Evolutionary conservation across 2,113 vertebrate species (phyloP), one percentile per base, ranked within the genome.

Genomic region (Felis chaus): DNA sequence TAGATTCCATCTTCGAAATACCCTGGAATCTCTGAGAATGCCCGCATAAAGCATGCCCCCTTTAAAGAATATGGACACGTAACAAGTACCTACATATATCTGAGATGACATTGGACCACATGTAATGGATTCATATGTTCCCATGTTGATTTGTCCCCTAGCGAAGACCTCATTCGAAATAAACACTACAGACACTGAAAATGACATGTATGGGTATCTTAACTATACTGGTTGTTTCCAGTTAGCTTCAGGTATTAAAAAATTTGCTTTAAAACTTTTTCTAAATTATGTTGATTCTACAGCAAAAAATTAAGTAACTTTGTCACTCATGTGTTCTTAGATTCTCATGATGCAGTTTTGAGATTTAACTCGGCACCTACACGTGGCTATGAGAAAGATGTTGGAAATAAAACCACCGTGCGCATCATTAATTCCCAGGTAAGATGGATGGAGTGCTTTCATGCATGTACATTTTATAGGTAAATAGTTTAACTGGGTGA

Each of bases 401-500:
- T 99, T 92, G 99, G 99, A 82, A 99, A 99, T 98, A 99, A 99
- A 99, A 99, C 99, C 88, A 99, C 99, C 0, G 97, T 99, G 86
- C 99, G 99, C 89, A 99, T 99, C 98, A 99, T 99, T 97, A 99
- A 99, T 97, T 99, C 99, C 9, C 99, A 99, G 99, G 99, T 99
- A 98, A 99, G 99, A 12, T 7, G n/a, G n/a, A 86, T 21, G 74
- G 29, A 93, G 53, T 93, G 39, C 81, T 50, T 76, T 53, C 83
- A 57, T 9, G 25, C 79, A 36, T 76, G 29, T 61, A 0, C 29
- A 27, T 76, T 84, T 88, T 57, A 19, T 48, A 68, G 33, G 19
- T 39, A 71, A 71, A 78, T 65, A 36, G 36, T 74, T 83, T 55
- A 83, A 57, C 45, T 68, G 23, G 27, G 33, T 88, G 23, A 97